Base-by-base conservation (phyloP, 2,113 vertebrate genomes). In the Todiramphus saurophagus region DNA sequence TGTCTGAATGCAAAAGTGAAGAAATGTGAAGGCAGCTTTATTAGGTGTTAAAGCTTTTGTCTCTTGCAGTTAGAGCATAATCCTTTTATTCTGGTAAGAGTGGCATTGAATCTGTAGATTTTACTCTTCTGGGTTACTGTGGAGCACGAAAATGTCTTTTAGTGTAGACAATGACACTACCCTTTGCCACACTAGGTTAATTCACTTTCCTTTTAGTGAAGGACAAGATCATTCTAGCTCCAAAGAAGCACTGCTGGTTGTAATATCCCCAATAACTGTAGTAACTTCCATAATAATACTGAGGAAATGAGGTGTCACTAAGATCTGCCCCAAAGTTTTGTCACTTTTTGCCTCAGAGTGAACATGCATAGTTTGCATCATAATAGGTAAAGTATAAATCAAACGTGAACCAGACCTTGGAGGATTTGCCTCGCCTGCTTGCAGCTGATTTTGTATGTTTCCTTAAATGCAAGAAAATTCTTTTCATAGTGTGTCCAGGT, bases 211-310 rank as follows among this genome's bases (percentile, higher is more conserved):
- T 92, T 83, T 87, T 84, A 82, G 50, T 20, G 28, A 56, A 76
- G 35, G 69, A 69, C 67, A 56, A 69, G 89, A 68, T 96, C 89
- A 85, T 95, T 96, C 28, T n/a, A 89, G 87, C 89, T 94, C 66
- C 79, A 93, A 58, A 53, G 74, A 85, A 91, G 68, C 88, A 28
- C 48, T 83, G 41, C 55, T 50, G 68, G 28, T 74, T 93, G 37
- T 53, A 93, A 87, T 46, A 80, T 41, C 50, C 37, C 72, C 21
- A 23, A 53, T 80, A 85, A 74, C 50, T 80, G 23, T 58, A 88
- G 55, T 67, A 70, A 18, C 51, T 62, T 50, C 63, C 37, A 9
- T 76, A 85, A 87, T 33, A 43, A 43, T 35, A 46, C 55, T 0
- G 0, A 46, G 67, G 25, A 94, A 94, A 87, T 76, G 33, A 85